Base-by-base conservation (phyloP, 2,797 vertebrate genomes). In the Zalophus californianus region DNA sequence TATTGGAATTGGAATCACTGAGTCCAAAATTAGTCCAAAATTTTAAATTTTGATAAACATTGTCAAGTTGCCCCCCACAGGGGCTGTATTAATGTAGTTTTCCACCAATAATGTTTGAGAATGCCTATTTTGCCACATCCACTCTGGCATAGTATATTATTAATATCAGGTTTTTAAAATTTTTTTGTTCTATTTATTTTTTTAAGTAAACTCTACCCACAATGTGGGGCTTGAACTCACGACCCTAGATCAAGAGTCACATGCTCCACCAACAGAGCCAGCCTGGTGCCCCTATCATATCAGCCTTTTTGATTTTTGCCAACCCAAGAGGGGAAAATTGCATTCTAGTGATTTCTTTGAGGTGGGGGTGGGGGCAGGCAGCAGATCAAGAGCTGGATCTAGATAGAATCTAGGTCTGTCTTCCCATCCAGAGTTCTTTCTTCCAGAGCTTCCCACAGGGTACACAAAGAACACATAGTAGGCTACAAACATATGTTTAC, bases 11-110 rank as follows among this genome's bases (percentile, higher is more conserved):
- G 29, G 32, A 44, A 73, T 66, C 32, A 18, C 1, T 14, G 50
- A 96, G 10, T 87, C 7, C 35, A 72, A 92, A 66, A 10, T 8
- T 38, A 38, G 38, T 38, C 38, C 38, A 38, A 38, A 38, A 38
- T 38, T 86, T 83, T 75, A 14, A 10, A 13, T 94, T 97, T 96
- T 94, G 27, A 68, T 70, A 72, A 86, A 58, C 35, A n/a, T n/a
- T 64, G 38, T 35, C 8, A 58, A 18, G 73, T 73, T 4, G 8
- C 58, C 60, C 23, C 72, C 50, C 41, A 60, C 1, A 60, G 48
- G 16, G 14, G 20, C 82, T 87, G 0, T 79, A 23, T 78, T 20
- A 64, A 48, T 56, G 77, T 91, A 41, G 8, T 72, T 91, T 70
- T 41, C 32, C 20, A 68, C 13, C 29, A 21, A 0, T 3, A 82